Evolutionary conservation across 2,888 invertebrate genomes (phyloP).

Genomic region (Lasioglossum villosulum): DNA sequence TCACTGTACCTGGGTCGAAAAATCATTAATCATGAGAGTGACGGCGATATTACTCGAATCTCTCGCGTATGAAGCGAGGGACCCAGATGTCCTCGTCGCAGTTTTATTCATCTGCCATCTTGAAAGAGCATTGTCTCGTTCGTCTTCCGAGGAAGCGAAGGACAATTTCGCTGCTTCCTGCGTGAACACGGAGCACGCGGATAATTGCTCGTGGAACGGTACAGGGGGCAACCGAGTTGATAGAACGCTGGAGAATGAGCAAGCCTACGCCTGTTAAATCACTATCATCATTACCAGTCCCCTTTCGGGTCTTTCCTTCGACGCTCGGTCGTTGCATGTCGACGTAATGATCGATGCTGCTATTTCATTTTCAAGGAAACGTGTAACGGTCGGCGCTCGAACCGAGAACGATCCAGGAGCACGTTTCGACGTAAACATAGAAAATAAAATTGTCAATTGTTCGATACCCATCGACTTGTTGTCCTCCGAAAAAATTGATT

Average conservation of each 20-base stretch:
- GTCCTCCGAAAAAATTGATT: not conserved
- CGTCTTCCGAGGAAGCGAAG: constrained; percentile 34
- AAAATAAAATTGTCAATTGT: not conserved
- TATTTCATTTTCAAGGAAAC: constrained; percentile 35
- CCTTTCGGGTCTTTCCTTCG: constrained; percentile 74
- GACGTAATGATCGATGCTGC: constrained; percentile 32
- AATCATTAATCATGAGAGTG: constrained; percentile 11
- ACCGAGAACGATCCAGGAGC: not conserved
- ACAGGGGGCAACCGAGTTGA: constrained; percentile 16
- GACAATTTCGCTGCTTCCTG: constrained; percentile 65
- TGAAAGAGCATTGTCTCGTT: constrained; percentile 46
- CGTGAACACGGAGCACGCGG: constrained; percentile 30
- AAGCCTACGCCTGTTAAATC: constrained; percentile 56
- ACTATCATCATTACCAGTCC: constrained; percentile 73
- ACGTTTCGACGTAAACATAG: not conserved
- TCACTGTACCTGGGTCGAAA: not conserved
- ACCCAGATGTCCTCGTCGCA: constrained; percentile 67
- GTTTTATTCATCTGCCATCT: constrained; percentile 72
- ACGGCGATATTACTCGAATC: constrained; percentile 66
- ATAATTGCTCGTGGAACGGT: constrained; percentile 49
- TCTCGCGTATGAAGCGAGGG: constrained; percentile 74
- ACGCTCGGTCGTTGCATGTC: constrained; percentile 32
- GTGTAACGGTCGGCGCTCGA: constrained; percentile 37
- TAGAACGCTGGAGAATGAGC: constrained; percentile 28
- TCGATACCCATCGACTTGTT: not conserved